Evolutionary conservation across 2,888 invertebrate species (phyloP), one percentile per base, ranked within the genome.

Genomic region (Zonitis immaculata): DNA sequence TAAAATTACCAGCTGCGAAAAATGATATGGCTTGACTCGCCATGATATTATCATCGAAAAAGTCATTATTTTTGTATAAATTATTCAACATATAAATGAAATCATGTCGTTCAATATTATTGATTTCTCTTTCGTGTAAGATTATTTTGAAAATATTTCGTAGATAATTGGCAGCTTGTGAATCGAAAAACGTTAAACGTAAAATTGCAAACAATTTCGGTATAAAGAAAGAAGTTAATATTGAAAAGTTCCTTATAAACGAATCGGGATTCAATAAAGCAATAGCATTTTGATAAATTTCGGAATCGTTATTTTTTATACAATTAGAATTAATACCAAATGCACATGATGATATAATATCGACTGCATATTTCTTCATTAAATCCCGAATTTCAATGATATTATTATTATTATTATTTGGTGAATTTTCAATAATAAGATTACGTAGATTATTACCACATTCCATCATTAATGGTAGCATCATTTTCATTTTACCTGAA

Each of bases 1-100:
- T 83, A 69, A 83, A 83, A 63, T 79, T 83, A 0, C 83, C 83
- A 0, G 82, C 84, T 11, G 80, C 72, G 67, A 82, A 82, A 59
- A 83, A 82, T 47, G 82, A 71, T 1, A 78, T 58, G 1, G 75
- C 69, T 50, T 79, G 77, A 0, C 78, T 69, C 0, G 69, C 56
- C 42, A 78, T 61, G 59, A 61, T 61, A 0, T 69, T 57, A 2
- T 66, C 66, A 30, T 49, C 45, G 46, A 67, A 63, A 42, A 60
- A 59, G 3, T 60, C 60, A 12, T 48, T 52, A 39, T 54, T 63
- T 35, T 64, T 69, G 54, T 77, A 73, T 2, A 80, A 61, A 2
- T 79, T 73, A 75, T 80, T 77, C 76, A 82, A 78, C 74, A 80
- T 77, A 65, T 81, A 80, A 4, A 82, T 77, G 57, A 81, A 79